phyloP scores from a whole-genome alignment of 2,888 invertebrate species.

The Nymphalis urticae region DNA sequence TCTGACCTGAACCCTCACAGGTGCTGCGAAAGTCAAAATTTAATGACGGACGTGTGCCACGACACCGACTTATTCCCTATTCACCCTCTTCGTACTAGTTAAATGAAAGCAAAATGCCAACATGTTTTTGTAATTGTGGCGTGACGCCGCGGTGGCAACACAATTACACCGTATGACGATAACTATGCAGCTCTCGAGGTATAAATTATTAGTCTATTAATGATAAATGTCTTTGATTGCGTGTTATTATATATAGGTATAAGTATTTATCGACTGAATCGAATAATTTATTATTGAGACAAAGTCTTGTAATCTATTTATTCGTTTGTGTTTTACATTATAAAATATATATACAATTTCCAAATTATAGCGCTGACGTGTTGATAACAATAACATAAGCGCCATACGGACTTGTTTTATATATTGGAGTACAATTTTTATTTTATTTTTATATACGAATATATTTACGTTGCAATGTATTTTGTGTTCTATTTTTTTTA shows the following conservation, averaged over 20 bases:
- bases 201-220: slow-evolving; percentile 56
- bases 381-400: too few species aligned
- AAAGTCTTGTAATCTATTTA: too few species aligned
- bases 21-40: slow-evolving; percentile 32
- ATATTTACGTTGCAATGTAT: too few species aligned
- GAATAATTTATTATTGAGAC: too few species aligned
- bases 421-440: too few species aligned
- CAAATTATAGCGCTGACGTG: too few species aligned
- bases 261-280: too few species aligned
- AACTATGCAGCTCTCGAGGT: slow-evolving; percentile 43
- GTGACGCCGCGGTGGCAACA: slow-evolving; percentile 55
- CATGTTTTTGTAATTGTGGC: slow-evolving; percentile 68
- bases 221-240: slow-evolving; percentile 40
- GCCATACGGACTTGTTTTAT: too few species aligned
- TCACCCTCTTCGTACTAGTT: slow-evolving; percentile 21
- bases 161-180: slow-evolving; percentile 72
- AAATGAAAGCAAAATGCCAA: slow-evolving; percentile 40
- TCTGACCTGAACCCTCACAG: slow-evolving; percentile 26
- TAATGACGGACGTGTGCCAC: slow-evolving; percentile 36
- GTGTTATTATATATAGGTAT: slow-evolving; percentile 1
- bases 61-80: slow-evolving; percentile 18
- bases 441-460: too few species aligned
- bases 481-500: too few species aligned
- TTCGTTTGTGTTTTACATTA: too few species aligned
- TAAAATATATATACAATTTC: too few species aligned